Evolutionary conservation across 2,888 invertebrate genomes (phyloP).

Genomic region (Nezara viridula): DNA sequence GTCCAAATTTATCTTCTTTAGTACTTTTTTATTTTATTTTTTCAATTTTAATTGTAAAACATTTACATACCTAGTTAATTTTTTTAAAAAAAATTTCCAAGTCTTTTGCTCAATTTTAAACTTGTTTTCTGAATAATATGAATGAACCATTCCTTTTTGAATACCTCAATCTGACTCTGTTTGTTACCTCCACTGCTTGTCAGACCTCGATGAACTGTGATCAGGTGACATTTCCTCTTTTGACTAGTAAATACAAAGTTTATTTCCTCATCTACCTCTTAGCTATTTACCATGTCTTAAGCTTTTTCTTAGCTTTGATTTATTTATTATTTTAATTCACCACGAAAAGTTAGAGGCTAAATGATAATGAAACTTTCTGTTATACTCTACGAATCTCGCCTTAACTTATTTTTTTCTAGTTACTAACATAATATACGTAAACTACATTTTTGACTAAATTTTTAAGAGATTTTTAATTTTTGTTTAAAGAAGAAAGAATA

Average conservation of each 20-base stretch:
- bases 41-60: not conserved
- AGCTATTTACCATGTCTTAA: constrained; percentile 45
- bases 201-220: constrained; percentile 51
- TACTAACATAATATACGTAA: constrained; percentile 48
- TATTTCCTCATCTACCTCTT: constrained; percentile 52
- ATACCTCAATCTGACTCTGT: constrained; percentile 50
- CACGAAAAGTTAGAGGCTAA: constrained; percentile 30
- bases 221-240: constrained; percentile 27
- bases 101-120: constrained; percentile 33
- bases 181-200: constrained; percentile 52
- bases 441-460: constrained; percentile 39
- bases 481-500: constrained; percentile 41
- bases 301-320: constrained; percentile 40
- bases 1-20: constrained; percentile 17
- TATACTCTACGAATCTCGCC: constrained; percentile 48
- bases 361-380: constrained; percentile 19
- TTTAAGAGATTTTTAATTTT: constrained; percentile 44
- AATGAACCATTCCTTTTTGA: constrained; percentile 44
- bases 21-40: not conserved
- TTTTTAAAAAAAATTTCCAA: not conserved
- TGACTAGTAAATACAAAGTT: constrained; percentile 27
- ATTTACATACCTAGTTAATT: constrained; percentile 20
- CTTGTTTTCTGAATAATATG: constrained; percentile 17
- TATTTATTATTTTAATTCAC: constrained; percentile 40
- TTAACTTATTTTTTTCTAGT: constrained; percentile 46